phyloP scores from a whole-genome alignment of 2,888 invertebrate genomes.

The Agrenia bidenticulata region DNA sequence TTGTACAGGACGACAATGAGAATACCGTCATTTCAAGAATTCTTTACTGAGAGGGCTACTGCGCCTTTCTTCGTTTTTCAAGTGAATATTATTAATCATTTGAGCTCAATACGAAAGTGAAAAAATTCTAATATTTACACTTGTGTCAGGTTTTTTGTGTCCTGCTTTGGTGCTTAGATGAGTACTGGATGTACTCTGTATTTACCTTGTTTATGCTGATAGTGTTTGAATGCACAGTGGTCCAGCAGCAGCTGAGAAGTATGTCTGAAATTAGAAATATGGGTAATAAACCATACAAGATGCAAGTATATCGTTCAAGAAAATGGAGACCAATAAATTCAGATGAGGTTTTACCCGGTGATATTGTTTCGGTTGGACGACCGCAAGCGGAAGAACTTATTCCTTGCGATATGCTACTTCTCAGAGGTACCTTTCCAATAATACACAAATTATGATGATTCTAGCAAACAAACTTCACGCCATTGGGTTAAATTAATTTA shows the following conservation, averaged over 20 bases:
- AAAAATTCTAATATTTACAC: constrained; percentile 8
- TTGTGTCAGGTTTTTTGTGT: constrained; percentile 99
- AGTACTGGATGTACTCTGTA: constrained; percentile 97
- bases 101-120: no score
- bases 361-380: constrained; percentile 87
- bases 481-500: background rate
- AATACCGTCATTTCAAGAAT: constrained; percentile 92
- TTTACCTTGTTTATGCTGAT: constrained; percentile 95
- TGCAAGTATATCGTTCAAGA: constrained; percentile 85
- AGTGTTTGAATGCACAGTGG: constrained; percentile 94
- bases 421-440: constrained; percentile 64
- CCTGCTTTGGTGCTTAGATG: constrained; percentile 97
- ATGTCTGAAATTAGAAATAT: constrained; percentile 99
- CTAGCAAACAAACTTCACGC: background rate
- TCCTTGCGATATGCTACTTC: constrained; percentile 91
- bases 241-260: constrained; percentile 95
- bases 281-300: constrained; percentile 94
- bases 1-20: constrained; percentile 73
- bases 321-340: constrained; percentile 84
- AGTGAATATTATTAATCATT: constrained; percentile 56
- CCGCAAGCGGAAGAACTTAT: constrained; percentile 87
- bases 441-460: background rate
- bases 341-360: constrained; percentile 90
- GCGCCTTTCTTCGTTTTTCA: constrained; percentile 99
- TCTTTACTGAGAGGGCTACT: constrained; percentile 96